Evolutionary conservation across 2,888 invertebrate genomes (phyloP), one percentile per base, ranked within the genome.

Genomic region (Agrotis ipsilon): DNA sequence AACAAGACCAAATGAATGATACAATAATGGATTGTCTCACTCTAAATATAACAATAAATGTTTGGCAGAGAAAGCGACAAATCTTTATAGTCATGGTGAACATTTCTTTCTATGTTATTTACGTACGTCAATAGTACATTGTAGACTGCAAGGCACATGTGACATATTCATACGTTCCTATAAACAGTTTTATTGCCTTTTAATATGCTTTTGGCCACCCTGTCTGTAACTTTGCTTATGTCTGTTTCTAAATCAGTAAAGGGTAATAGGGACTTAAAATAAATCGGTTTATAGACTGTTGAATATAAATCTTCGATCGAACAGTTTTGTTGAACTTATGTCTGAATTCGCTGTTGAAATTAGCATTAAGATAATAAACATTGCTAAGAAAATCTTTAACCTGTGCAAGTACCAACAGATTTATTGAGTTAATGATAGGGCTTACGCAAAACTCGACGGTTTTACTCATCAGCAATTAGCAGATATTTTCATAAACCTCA

Each of bases 61-160:
- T 64, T 74, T 80, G 82, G 80, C 80, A 82, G 49, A 43, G 65
- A 68, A 78, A 70, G 58, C 27, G 32, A 52, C 27, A 65, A 65
- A 65, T 62, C 46, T 54, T 45, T 52, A 58, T 45, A 51, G 51
- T 21, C 68, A 57, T 52, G 45, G 32, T 18, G 6, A 55, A 21
- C n/a, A 58, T 67, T 45, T 75, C 18, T 66, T 19, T 16, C 3
- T 49, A 16, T 64, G 5, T 64, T 19, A 51, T 32, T 14, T 39
- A 58, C 57, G 68, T 75, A 58, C 68, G 75, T 75, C 55, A 75
- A 62, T 66, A 32, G 32, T 57, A 78, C 70, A 63, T 57, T 70
- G 77, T 78, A 76, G 46, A 54, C 58, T 76, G 18, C 24, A 62
- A 19, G 52, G 58, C 52, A 66, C 60, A 52, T 65, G 60, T 45